phyloP scores from a whole-genome alignment of 2,888 invertebrate genomes.

The Cryptops parisi region DNA sequence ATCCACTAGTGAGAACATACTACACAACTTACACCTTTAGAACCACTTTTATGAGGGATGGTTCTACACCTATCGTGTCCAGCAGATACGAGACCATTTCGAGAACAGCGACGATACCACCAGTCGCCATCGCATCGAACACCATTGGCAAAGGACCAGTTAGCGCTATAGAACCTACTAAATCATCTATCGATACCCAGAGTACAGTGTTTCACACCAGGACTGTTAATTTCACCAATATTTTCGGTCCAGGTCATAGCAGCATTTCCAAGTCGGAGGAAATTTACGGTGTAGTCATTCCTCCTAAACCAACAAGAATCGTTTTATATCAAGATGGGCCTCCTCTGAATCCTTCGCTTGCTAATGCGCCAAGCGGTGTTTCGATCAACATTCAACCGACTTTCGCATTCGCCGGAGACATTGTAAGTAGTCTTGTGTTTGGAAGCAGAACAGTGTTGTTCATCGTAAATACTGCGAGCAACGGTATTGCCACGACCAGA shows the following conservation, averaged over 20 bases:
- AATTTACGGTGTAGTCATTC: constrained; percentile 6
- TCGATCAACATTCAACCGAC: constrained; percentile 1
- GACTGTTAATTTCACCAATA: neutral
- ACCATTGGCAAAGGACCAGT: neutral
- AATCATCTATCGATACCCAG: neutral
- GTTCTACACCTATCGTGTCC: constrained; percentile 33
- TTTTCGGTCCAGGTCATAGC: constrained; percentile 3
- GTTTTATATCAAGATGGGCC: constrained; percentile 11
- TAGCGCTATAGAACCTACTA: neutral
- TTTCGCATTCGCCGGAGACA: constrained; percentile 1
- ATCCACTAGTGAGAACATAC: constrained; percentile 18
- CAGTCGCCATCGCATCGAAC: neutral
- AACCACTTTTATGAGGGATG: constrained; percentile 36
- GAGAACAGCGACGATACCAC: neutral
- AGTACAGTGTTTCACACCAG: constrained; percentile 6
- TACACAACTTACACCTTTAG: constrained; percentile 41
- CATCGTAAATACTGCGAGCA: constrained; percentile 5
- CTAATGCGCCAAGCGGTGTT: neutral
- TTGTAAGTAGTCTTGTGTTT: constrained; percentile 12
- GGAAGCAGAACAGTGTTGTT: constrained; percentile 10
- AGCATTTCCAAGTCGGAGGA: constrained; percentile 6
- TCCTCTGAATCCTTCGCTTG: neutral
- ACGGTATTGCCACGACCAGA: neutral
- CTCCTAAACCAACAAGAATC: constrained; percentile 7
- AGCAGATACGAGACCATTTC: constrained; percentile 32